Evolutionary conservation across 2,888 invertebrate species (phyloP), one percentile per base, ranked within the genome.

Genomic region (Boloria euphrosyne): DNA sequence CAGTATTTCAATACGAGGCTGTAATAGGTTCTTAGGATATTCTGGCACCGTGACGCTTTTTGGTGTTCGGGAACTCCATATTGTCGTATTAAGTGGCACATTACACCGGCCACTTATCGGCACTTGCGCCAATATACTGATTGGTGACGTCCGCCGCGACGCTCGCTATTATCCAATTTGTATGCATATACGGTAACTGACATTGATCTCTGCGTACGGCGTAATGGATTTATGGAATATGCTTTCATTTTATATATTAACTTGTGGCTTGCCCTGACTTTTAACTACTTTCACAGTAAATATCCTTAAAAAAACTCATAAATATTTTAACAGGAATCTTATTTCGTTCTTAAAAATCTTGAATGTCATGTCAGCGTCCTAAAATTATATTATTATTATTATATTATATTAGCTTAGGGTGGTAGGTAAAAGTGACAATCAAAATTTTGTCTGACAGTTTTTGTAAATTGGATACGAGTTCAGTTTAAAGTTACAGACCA

Each of bases 141-240:
- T 91, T 86, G 89, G 80, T 76, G 75, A 75, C 88, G 85, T 91
- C 91, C 91, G 90, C 86, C 78, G 78, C 79, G 71, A 78, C 76
- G 76, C 76, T 76, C 68, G 62, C 70, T 73, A 87, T 88, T 86
- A 88, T 88, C 80, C 87, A 87, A 87, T 88, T 85, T 77, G 75
- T 76, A 58, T 75, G 73, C 74, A 72, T 74, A 74, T 70, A 71
- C 67, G 69, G 70, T 67, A 67, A 71, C 71, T 72, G 70, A 73
- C 74, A 72, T 69, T 73, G 76, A 78, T 77, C 73, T 69, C 51
- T 53, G 46, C 43, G 62, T 44, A 59, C 51, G 43, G 22, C 38
- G 51, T 52, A 52, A 59, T 65, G 31, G 22, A 59, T n/a, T 59
- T 65, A 53, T 47, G 52, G 58, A 46, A 17, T 17, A 44, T 47